Evolutionary conservation across 2,888 invertebrate species (phyloP), one percentile per base, ranked within the genome.

Genomic region (Ptychoptera contaminata): DNA sequence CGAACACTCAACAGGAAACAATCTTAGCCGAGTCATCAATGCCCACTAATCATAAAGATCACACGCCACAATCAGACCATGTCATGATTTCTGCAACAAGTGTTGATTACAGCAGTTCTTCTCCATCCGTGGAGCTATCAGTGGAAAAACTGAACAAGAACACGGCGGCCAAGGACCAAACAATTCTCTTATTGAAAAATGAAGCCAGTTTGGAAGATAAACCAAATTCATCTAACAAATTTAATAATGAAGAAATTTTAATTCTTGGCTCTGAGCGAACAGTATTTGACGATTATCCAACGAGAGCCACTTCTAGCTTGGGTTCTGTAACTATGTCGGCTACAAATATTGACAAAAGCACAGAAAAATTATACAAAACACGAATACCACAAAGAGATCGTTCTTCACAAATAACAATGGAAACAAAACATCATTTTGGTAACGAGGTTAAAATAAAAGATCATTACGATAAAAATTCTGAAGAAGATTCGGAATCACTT

Each of bases 181-280:
- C 44, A 35, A 49, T 50, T 43, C 47, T 52, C 52, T 5, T 7
- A 23, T 5, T 7, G 4, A 23, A 23, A 23, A 7, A 23, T 5
- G 7, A 3, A 7, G 3, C 23, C 7, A 23, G 23, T 7, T 23
- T 23, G 7, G 23, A 23, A 23, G 23, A 23, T 23, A 7, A 23
- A 7, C 3, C 3, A 5, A 23, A 7, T 23, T 23, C 7, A 7
- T 5, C 23, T 3, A 7, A 23, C 4, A 23, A 23, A 23, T 23
- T 23, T 23, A 23, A 23, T 23, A 3, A 7, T 3, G 47, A 49
- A 9, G 50, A 52, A n/a, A 50, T 52, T 2, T 38, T 49, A 10
- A 49, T 52, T 11, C 45, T 50, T 29, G 48, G 48, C 2, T 52
- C 52, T 8, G 42, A 42, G 35, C 42, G 8, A n/a, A 32, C 42